Base-by-base conservation (phyloP, 2,888 invertebrate genomes). In the Drosophila formosana region DNA sequence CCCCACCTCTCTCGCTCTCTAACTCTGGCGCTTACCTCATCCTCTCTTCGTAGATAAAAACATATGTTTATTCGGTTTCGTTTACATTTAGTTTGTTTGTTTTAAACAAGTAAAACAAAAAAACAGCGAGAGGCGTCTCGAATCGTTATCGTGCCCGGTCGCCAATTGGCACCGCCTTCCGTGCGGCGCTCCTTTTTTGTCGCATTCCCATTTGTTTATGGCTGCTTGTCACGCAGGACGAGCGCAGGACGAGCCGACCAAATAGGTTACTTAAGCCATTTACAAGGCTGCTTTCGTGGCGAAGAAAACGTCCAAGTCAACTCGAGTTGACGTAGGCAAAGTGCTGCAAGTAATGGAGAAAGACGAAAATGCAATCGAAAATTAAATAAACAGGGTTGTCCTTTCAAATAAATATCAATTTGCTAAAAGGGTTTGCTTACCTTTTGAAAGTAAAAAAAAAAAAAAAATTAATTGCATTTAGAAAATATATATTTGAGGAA, bases 181-280 rank as follows among this genome's bases (percentile, higher is more conserved):
- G 18, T 28, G 18, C 13, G 61, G 7, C 78, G 60, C 78, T 18
- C 78, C 78, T 47, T 37, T 45, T 57, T 63, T 77, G 75, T 77
- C 75, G 75, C 77, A 77, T 51, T 67, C 46, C 30, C 39, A 3
- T 57, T 60, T 58, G 68, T 55, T 55, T 58, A 75, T 73, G 53
- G 26, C 26, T 18, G 11, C 45, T 73, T 43, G 74, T 58, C 75
- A 75, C 75, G 75, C 75, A 78, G 23, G 23, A 32, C 7, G 34
- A 56, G 9, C 25, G 13, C 0, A 53, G 28, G 41, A 28, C 28
- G 9, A 41, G 18, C n/a, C 13, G 25, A n/a, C 1, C 13, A 34
- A 45, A 5, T 9, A n/a, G 3, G 50, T 39, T 23, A 39, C 56
- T 62, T 62, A 37, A 47, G 57, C 50, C 18, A 45, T 32, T 51